These are phyloP conservation scores for Eupsittula cactorum DNA, from an alignment of 2,113 vertebrate species.

Conservation along the genomic window DNA sequence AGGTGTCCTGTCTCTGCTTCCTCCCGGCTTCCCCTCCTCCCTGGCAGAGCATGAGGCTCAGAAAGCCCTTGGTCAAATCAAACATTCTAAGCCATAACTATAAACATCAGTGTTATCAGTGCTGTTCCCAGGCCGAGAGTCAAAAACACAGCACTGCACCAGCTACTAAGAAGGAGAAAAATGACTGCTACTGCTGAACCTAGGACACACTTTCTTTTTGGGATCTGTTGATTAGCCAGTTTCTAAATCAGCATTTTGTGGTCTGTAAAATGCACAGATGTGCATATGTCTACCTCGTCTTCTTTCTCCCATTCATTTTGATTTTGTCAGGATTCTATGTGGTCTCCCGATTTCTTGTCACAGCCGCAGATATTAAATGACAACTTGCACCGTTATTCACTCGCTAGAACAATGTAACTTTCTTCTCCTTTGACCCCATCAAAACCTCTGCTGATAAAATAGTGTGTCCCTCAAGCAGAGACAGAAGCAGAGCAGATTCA, in stretches of 20 bases:
- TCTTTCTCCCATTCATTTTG: neutral
- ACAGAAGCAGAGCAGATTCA: neutral
- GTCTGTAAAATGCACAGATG: neutral
- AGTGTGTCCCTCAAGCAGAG: neutral
- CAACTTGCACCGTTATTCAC: neutral
- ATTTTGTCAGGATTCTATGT: neutral
- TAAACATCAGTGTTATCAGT: too few species aligned
- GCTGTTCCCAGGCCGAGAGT: too few species aligned
- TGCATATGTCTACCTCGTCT: neutral
- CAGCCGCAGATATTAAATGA: neutral
- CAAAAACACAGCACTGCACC: too few species aligned
- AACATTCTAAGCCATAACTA: too few species aligned
- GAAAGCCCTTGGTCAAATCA: too few species aligned
- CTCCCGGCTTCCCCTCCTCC: too few species aligned
- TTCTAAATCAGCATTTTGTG: neutral
- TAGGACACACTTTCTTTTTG: neutral
- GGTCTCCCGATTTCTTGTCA: rapidly evolving
- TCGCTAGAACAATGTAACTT: neutral
- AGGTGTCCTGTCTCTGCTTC: too few species aligned
- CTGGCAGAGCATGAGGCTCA: too few species aligned
- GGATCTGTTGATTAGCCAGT: neutral
- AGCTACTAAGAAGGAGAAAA: too few species aligned
- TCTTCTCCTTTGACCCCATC: neutral
- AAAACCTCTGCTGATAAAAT: neutral
- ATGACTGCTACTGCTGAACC: too few species aligned